Evolutionary conservation across 2,888 invertebrate genomes (phyloP).

Genomic region (Nomada flava): DNA sequence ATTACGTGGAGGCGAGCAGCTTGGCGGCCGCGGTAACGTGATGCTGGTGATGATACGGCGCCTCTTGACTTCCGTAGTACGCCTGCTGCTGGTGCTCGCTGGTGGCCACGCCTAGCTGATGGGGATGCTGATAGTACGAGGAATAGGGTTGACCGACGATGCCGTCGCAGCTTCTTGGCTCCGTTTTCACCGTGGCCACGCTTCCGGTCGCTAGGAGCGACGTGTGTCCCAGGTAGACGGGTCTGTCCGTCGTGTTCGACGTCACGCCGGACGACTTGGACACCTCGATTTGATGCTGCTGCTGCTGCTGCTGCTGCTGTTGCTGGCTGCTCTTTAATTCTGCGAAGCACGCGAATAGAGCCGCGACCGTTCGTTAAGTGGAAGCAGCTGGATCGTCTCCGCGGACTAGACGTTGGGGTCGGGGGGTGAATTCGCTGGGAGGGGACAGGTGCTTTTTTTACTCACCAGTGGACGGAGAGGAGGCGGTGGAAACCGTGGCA

Average conservation of each 20-base stretch:
- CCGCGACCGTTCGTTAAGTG: background rate
- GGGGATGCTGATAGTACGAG: slow-evolving; percentile 83
- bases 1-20: slow-evolving; percentile 92
- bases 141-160: slow-evolving; percentile 80
- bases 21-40: slow-evolving; percentile 94
- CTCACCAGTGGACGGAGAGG: slow-evolving; percentile 80
- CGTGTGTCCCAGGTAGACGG: slow-evolving; percentile 86
- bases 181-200: slow-evolving; percentile 81
- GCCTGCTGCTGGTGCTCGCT: slow-evolving; percentile 81
- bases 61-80: slow-evolving; percentile 85
- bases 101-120: slow-evolving; percentile 79
- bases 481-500: slow-evolving; percentile 76
- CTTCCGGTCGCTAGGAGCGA: slow-evolving; percentile 85
- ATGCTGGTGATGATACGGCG: slow-evolving; percentile 93
- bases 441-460: too few species aligned
- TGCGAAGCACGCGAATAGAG: slow-evolving; percentile 37
- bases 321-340: slow-evolving; percentile 75
- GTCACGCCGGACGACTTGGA: slow-evolving; percentile 74
- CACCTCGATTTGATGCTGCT: slow-evolving; percentile 76
- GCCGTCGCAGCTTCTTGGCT: slow-evolving; percentile 82
- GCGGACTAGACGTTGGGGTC: too few species aligned
- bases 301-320: slow-evolving; percentile 75
- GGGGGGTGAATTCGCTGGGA: background rate
- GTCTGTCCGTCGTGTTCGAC: slow-evolving; percentile 77
- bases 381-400: too few species aligned